phyloP scores from a whole-genome alignment of 2,888 invertebrate genomes.

The Chelonus formosanus region DNA sequence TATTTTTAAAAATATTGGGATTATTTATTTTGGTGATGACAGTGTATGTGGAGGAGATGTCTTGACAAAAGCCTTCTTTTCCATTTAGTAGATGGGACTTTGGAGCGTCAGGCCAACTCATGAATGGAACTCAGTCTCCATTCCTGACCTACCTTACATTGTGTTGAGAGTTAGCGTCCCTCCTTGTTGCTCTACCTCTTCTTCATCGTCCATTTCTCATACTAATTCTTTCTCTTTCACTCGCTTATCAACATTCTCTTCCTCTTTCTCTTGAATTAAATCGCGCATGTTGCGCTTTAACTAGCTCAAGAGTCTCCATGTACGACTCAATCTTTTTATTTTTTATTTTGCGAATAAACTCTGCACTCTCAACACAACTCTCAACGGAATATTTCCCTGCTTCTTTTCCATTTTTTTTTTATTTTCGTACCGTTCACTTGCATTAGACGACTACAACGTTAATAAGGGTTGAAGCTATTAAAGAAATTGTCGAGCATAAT shows the following conservation, averaged over 20 bases:
- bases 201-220: slow-evolving; percentile 23
- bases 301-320: slow-evolving; percentile 14
- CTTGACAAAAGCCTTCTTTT: not conserved
- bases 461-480: too few relatives aligned
- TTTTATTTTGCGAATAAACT: slow-evolving; percentile 28
- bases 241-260: slow-evolving; percentile 13
- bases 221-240: slow-evolving; percentile 7
- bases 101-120: slow-evolving; percentile 8
- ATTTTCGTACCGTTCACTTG: too few relatives aligned
- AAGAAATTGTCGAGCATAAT: too few relatives aligned
- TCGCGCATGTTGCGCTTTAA: slow-evolving; percentile 18
- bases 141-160: slow-evolving; percentile 41
- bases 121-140: slow-evolving; percentile 30
- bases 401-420: too few relatives aligned
- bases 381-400: not conserved
- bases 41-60: too few relatives aligned
- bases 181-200: slow-evolving; percentile 28
- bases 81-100: not conserved
- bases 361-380: not conserved
- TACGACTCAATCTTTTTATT: slow-evolving; percentile 8
- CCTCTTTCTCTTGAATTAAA: slow-evolving; percentile 16
- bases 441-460: too few relatives aligned
- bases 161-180: slow-evolving; percentile 25
- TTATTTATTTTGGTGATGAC: too few relatives aligned
- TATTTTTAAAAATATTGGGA: too few relatives aligned